A percentile compares a stretch with the other conserved stretches of the same genome.
Conservation (phyloP, 1,140 invertebrate genomes). For the Trichogramma pretiosum region DNA sequence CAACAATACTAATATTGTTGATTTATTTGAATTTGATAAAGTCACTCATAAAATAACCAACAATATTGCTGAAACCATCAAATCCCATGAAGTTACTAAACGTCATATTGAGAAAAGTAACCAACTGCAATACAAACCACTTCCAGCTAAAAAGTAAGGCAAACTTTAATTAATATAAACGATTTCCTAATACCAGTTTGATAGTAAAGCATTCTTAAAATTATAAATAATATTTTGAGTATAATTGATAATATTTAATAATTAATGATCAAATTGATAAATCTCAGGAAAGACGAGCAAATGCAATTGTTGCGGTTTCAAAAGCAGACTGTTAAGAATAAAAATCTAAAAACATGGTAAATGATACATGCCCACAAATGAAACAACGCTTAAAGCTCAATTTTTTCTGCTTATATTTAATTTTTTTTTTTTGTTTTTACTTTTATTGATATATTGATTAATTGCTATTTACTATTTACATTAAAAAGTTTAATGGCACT, state of each 20-base stretch:
- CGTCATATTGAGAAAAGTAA: constrained; percentile 7
- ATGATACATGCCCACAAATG: no score
- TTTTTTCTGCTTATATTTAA: constrained; percentile 4
- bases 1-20: neutral
- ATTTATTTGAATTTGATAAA: constrained; percentile 15
- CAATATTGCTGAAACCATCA: constrained; percentile 1
- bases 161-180: no score
- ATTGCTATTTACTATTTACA: no score
- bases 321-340: constrained; percentile 24
- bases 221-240: neutral
- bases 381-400: constrained; percentile 12
- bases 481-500: no score
- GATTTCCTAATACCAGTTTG: no score
- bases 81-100: neutral
- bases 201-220: constrained; percentile 3
- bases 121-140: constrained; percentile 1
- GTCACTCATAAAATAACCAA: neutral
- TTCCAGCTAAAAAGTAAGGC: constrained; percentile 19
- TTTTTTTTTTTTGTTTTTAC: no score
- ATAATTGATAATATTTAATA: constrained; percentile 3
- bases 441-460: no score
- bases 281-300: constrained; percentile 26
- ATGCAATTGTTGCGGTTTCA: constrained; percentile 18
- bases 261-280: constrained; percentile 15
- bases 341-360: constrained; percentile 29